These are phyloP conservation scores for Epicauta chinensis DNA, from an alignment of 1,140 invertebrate genomes.

Conservation along the genomic window DNA sequence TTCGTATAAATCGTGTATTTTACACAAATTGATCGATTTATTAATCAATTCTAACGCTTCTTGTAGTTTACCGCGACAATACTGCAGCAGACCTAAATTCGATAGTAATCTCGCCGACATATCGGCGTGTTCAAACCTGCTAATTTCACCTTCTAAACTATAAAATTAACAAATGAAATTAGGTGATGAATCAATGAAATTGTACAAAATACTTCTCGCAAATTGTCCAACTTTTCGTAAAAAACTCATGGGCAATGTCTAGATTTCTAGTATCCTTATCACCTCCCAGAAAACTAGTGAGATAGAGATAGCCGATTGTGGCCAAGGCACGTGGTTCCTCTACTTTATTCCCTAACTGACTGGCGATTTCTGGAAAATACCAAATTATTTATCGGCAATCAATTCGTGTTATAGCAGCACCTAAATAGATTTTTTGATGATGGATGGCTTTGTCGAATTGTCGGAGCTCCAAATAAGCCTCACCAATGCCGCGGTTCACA, in stretches of 20 bases:
- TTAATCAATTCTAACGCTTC: conserved; percentile 59
- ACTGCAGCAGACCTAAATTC: conserved; percentile 79
- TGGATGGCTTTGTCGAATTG: conserved; percentile 71
- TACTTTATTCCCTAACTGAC: conserved; percentile 55
- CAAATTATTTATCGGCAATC: no score
- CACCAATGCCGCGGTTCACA: conserved; percentile 81
- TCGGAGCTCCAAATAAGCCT: conserved; percentile 69
- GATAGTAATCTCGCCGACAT: conserved; percentile 79
- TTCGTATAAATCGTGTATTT: conserved; percentile 66
- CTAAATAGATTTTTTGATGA: conserved; percentile 72
- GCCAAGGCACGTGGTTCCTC: conserved; percentile 88
- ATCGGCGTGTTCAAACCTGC: conserved; percentile 63
- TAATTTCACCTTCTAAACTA: conserved; percentile 51
- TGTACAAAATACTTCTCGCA: conserved; percentile 58
- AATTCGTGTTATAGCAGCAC: conserved; percentile 36
- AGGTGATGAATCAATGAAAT: conserved; percentile 1
- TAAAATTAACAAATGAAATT: conserved; percentile 21
- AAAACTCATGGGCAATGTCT: conserved; percentile 65
- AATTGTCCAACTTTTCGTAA: conserved; percentile 66
- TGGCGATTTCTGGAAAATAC: conserved; percentile 46
- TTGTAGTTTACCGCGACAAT: conserved; percentile 59
- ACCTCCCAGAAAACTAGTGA: conserved; percentile 53
- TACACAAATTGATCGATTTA: conserved; percentile 64
- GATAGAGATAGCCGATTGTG: conserved; percentile 79
- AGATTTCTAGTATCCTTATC: conserved; percentile 47